Conservation (phyloP, 2,888 invertebrate genomes). For the Pachydiplax longipennis region DNA sequence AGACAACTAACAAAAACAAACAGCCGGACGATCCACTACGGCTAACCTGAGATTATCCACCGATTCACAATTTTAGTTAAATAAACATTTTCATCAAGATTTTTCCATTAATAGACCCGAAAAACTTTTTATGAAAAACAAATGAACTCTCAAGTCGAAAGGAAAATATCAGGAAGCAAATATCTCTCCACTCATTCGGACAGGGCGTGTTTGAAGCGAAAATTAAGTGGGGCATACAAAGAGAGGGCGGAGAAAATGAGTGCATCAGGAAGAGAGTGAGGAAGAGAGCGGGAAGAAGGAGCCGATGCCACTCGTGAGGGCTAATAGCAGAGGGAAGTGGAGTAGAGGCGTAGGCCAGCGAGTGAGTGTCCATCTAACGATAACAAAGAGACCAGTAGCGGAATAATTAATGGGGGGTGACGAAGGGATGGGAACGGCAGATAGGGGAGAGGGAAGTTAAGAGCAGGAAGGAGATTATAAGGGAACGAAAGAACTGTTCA, state of each 20-base stretch:
- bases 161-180: too few relatives aligned
- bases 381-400: not conserved
- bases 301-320: not conserved
- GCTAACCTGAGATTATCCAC: too few relatives aligned
- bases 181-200: not conserved
- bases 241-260: not conserved
- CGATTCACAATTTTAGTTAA: too few relatives aligned
- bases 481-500: not conserved
- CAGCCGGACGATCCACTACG: too few relatives aligned
- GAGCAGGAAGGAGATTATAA: not conserved
- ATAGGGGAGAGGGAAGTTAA: not conserved
- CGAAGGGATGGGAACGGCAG: not conserved
- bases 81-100: too few relatives aligned
- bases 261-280: not conserved
- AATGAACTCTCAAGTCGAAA: too few relatives aligned
- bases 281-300: too few relatives aligned
- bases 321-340: not conserved
- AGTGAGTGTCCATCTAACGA: not conserved
- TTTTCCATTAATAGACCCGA: too few relatives aligned
- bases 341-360: not conserved
- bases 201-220: not conserved
- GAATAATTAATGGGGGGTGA: not conserved
- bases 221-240: not conserved
- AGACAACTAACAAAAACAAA: too few relatives aligned
- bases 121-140: too few relatives aligned